Percentiles rank a stretch among this genome's conserved stretches.
phyloP scores from a whole-genome alignment of 2,797 vertebrate genomes.

The Microctenopoma steveboyesi region DNA sequence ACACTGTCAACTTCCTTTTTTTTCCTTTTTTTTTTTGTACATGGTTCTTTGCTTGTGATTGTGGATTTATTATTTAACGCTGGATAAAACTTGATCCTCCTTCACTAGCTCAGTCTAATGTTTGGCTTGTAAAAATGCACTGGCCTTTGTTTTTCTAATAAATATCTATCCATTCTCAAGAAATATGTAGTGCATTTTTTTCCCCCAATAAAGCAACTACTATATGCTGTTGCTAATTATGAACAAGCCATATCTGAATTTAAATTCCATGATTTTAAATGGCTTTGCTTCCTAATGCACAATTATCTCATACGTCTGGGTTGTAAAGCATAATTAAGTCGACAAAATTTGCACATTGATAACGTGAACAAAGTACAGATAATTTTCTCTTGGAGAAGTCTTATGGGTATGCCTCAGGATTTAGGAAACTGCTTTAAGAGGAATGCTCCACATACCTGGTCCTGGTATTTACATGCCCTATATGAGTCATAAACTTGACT shows the following conservation, averaged over 20 bases:
- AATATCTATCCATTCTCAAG: constrained; percentile 61
- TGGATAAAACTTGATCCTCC: constrained; percentile 26
- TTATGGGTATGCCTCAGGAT: too few species aligned
- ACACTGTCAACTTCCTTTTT: constrained; percentile 48
- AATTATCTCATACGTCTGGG: too few species aligned
- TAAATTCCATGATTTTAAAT: too few species aligned
- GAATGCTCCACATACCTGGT: not conserved
- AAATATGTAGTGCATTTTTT: constrained; percentile 17
- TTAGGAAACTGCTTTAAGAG: too few species aligned
- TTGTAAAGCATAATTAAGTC: too few species aligned
- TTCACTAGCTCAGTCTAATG: constrained; percentile 39
- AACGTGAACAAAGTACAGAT: too few species aligned
- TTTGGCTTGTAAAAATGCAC: constrained; percentile 73
- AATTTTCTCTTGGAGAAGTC: too few species aligned
- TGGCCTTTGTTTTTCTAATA: constrained; percentile 78
- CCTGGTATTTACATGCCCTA: not conserved
- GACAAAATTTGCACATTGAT: too few species aligned
- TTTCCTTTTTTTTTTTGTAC: constrained; percentile 46
- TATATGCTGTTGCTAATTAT: too few species aligned
- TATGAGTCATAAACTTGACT: not conserved
- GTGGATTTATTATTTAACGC: constrained; percentile 70
- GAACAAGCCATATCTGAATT: too few species aligned
- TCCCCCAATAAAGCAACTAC: too few species aligned
- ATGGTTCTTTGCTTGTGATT: constrained; percentile 51
- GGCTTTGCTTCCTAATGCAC: too few species aligned